These are phyloP conservation scores for Myrmecobius fasciatus DNA, from an alignment of 2,113 vertebrate genomes.

Conservation along the genomic window DNA sequence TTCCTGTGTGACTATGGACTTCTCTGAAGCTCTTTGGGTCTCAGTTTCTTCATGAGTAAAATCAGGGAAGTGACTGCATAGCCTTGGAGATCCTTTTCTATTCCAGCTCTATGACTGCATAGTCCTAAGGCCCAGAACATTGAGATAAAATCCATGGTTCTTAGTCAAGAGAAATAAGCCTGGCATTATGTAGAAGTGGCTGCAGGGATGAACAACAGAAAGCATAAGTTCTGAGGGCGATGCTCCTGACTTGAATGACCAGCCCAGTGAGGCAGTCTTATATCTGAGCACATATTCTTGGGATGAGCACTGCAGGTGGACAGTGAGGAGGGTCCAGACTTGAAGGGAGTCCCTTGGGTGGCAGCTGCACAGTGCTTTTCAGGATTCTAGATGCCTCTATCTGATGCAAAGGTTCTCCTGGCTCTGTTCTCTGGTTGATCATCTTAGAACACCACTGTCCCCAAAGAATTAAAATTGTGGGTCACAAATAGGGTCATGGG, in stretches of 20 bases:
- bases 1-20: neutral
- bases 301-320: neutral
- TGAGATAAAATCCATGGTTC: neutral
- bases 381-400: neutral
- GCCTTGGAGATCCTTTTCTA: neutral
- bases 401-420: neutral
- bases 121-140: neutral
- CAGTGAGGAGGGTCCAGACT: neutral
- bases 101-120: neutral
- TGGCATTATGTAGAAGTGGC: neutral
- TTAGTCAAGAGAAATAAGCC: neutral
- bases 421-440: neutral
- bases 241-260: too few species aligned
- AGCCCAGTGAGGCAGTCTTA: too few species aligned
- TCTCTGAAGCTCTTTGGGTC: neutral
- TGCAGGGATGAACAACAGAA: neutral
- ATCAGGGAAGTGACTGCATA: neutral
- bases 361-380: neutral
- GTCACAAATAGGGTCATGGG: neutral
- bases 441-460: neutral
- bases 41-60: neutral
- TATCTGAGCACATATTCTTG: neutral
- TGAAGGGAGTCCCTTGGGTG: neutral
- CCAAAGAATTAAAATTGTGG: neutral
- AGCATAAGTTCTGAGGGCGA: neutral